Conservation (phyloP, 1,140 invertebrate species). For the Rhopalosiphum padi region DNA sequence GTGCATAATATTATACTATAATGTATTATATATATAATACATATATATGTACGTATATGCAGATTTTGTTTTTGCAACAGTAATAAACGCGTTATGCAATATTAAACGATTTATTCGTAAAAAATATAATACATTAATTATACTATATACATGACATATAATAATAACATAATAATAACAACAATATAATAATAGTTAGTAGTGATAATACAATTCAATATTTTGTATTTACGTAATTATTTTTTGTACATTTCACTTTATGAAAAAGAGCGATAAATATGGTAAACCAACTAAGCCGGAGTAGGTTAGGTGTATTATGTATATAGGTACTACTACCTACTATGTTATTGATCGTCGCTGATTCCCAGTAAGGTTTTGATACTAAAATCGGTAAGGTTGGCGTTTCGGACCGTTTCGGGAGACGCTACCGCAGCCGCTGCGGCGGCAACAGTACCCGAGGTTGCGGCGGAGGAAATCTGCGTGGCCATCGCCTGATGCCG, state of each 20-base stretch:
- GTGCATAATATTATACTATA: not conserved
- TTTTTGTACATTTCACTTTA: not conserved
- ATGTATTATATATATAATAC: not conserved
- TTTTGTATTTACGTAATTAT: not conserved
- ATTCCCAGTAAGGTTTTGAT: conserved; percentile 47
- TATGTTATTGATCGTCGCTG: not conserved
- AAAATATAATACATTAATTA: conserved; percentile 2
- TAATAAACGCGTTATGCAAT: not conserved
- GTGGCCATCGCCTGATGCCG: conserved; percentile 44
- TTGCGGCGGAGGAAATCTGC: not conserved
- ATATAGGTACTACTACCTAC: not conserved
- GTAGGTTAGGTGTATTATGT: not conserved
- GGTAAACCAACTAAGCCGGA: not conserved
- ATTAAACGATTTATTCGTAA: not conserved
- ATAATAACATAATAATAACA: not conserved
- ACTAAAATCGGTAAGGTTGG: conserved; percentile 27
- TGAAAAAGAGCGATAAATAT: not conserved
- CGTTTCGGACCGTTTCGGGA: not conserved
- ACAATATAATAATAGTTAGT: not conserved
- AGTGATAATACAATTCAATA: not conserved
- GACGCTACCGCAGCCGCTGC: not conserved
- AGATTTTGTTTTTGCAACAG: not conserved
- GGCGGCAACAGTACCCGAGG: not conserved
- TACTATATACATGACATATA: not conserved
- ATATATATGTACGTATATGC: not conserved